Base-by-base conservation (phyloP, 2,113 vertebrate species). In the Lepisosteus osseus region DNA sequence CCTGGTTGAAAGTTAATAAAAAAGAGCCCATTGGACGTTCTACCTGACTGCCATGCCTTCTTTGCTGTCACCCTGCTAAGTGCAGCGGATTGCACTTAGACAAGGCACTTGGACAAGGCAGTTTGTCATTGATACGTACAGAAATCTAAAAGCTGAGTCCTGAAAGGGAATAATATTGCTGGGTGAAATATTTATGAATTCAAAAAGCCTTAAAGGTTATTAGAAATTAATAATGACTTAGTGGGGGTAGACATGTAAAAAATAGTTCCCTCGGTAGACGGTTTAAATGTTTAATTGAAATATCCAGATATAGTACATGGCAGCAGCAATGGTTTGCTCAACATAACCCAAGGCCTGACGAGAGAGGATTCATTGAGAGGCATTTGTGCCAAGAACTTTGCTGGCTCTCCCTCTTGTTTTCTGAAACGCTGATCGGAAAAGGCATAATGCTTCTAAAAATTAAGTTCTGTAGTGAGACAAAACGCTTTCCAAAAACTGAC, bases 141-240 rank as follows among this genome's bases (percentile, higher is more conserved):
- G 72, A 69, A 66, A 67, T 75, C 83, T 78, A 69, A 74, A 72
- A 77, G 76, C 83, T 72, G 68, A 51, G 61, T 80, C 80, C 67
- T 66, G 70, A 75, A 74, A 77, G 72, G 75, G 87, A 87, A 89
- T 86, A 86, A 90, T 90, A 92, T 87, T 86, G 84, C 84, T 86
- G 82, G 14, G 85, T 93, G 89, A 93, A 92, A 90, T 90, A 93
- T 92, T 87, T 84, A 93, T 91, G 89, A 93, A 83, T 88, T 90
- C 86, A 85, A 90, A 91, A 91, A 89, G 87, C 89, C 89, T 90
- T 91, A 92, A 92, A 92, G 89, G 89, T 92, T 90, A 90, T 91
- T 89, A 90, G 87, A 88, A 90, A 93, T 93, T 90, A 92, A 93
- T 91, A 90, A 89, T 88, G 90, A 88, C 80, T 85, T 79, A 86